Conservation (phyloP, 2,113 vertebrate species). For the Myrmecobius fasciatus region DNA sequence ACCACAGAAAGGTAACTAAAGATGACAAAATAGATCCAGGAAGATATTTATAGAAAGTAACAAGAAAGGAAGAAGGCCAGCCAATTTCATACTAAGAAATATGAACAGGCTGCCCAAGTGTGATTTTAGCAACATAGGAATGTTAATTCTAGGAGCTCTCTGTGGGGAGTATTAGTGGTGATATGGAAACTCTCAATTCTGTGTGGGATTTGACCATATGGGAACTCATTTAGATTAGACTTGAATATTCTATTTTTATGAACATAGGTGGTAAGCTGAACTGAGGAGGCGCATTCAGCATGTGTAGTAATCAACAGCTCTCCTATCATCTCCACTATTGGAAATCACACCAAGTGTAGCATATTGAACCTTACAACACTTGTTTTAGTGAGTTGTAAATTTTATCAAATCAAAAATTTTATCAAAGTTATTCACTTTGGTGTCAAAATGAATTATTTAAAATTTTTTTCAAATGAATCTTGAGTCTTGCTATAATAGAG, state of each 20-base stretch:
- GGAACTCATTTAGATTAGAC: not conserved
- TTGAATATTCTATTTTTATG: not conserved
- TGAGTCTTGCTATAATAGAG: not conserved
- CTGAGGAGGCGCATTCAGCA: not conserved
- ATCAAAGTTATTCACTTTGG: not conserved
- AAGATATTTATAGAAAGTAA: not conserved
- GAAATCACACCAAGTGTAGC: not conserved
- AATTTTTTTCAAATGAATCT: not conserved
- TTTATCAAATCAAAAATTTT: not conserved
- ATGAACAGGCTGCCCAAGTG: not conserved
- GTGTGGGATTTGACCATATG: not conserved
- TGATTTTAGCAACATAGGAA: not conserved
- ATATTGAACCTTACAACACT: not conserved
- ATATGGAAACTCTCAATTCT: not conserved
- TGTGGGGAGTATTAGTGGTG: not conserved
- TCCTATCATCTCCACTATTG: not conserved
- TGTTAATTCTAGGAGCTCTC: not conserved
- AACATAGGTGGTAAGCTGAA: not conserved
- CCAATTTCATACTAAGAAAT: not conserved
- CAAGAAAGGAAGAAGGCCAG: not conserved
- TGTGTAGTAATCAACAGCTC: not conserved
- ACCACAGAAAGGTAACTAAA: not conserved
- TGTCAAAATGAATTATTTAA: not conserved
- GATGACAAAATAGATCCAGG: not conserved
- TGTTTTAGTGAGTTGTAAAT: not conserved